Percentiles rank a stretch among this genome's conserved stretches.
Evolutionary conservation across 2,797 vertebrate genomes (phyloP).

Genomic region (Eospalax fontanierii): DNA sequence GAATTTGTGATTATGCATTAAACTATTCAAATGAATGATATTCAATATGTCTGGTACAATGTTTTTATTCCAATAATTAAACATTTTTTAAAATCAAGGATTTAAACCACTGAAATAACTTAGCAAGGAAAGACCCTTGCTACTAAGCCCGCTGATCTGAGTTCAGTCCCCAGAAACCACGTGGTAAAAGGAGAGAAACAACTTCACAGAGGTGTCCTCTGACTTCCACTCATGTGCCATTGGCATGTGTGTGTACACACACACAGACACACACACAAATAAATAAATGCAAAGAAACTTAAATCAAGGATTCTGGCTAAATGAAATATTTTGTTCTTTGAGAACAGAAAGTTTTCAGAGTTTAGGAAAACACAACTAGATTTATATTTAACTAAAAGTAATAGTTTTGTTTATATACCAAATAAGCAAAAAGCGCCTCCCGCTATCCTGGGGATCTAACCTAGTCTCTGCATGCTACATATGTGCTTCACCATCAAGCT

Average conservation of each 20-base stretch:
- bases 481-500: background rate
- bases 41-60: constrained; percentile 32
- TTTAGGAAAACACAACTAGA: constrained; percentile 54
- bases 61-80: constrained; percentile 63
- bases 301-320: constrained; percentile 23
- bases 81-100: too few relatives aligned
- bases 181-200: too few relatives aligned
- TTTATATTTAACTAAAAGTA: constrained; percentile 60
- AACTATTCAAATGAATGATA: constrained; percentile 53
- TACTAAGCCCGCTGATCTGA: too few relatives aligned
- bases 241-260: background rate
- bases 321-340: constrained; percentile 43
- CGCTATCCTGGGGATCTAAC: background rate
- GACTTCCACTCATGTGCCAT: background rate
- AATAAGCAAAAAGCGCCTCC: background rate
- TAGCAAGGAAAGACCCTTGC: too few relatives aligned
- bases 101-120: too few relatives aligned
- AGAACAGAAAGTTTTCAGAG: constrained; percentile 44
- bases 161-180: too few relatives aligned
- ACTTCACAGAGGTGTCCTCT: background rate
- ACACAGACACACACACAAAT: background rate
- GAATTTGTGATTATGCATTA: constrained; percentile 63
- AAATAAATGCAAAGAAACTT: background rate
- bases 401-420: constrained; percentile 62
- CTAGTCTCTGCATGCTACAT: too few relatives aligned